Conservation (phyloP, 2,797 vertebrate genomes). For the Falco concolor region DNA sequence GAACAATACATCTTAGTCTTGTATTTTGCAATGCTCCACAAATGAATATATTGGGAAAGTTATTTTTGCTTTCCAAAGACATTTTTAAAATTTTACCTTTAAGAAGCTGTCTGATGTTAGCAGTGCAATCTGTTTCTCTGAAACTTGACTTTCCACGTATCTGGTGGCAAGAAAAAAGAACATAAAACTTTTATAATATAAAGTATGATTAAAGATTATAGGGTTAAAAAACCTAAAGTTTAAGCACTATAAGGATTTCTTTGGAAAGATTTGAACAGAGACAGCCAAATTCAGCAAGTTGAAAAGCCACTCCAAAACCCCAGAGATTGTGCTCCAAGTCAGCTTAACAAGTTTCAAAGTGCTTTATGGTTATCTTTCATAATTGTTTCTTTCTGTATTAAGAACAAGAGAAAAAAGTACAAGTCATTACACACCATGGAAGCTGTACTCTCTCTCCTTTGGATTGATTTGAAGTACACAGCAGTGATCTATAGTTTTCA, state of each 20-base stretch:
- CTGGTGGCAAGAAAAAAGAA: constrained; percentile 67
- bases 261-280: neutral
- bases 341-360: neutral
- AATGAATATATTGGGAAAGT: neutral
- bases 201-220: neutral
- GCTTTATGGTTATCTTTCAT: neutral
- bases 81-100: constrained; percentile 78
- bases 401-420: neutral
- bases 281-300: neutral
- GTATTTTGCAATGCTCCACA: neutral
- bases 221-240: neutral
- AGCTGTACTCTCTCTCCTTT: neutral
- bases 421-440: neutral
- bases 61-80: neutral
- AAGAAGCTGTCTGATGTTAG: constrained; percentile 80
- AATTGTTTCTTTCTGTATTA: neutral
- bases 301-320: neutral
- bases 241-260: neutral
- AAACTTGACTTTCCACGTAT: constrained; percentile 82
- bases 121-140: constrained; percentile 80
- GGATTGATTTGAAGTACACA: neutral
- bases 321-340: neutral
- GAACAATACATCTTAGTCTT: neutral
- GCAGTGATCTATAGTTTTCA: neutral
- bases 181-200: neutral